Conservation (phyloP, 2,113 vertebrate species). For the Menura novaehollandiae region DNA sequence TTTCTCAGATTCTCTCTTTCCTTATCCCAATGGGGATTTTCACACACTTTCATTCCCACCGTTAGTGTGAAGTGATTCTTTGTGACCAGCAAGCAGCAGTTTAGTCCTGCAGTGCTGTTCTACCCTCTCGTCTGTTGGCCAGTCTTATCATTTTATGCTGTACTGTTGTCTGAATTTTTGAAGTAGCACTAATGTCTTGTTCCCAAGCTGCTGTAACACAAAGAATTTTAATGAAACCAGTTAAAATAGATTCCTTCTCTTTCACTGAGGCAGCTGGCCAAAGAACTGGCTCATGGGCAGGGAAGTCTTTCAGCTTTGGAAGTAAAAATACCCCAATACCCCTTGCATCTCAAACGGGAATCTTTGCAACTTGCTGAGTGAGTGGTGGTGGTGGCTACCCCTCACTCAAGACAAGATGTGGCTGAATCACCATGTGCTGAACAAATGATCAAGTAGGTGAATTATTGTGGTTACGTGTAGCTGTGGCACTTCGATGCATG, state of each 20-base stretch:
- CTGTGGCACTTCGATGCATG: not conserved
- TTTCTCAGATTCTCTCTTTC: conserved; percentile 17
- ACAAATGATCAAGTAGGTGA: not conserved
- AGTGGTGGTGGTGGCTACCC: not conserved
- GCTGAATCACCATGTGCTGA: not conserved
- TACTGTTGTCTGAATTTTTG: conserved; percentile 11
- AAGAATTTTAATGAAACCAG: conserved; percentile 15
- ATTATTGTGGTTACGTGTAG: rapidly evolving
- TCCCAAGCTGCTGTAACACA: not conserved
- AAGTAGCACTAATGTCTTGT: not conserved
- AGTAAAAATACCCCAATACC: not conserved
- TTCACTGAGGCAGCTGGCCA: not conserved
- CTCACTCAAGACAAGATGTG: rapidly evolving
- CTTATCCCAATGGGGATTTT: conserved; percentile 7
- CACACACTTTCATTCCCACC: not conserved
- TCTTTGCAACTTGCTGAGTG: not conserved
- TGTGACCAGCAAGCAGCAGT: not conserved
- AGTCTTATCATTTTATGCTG: not conserved
- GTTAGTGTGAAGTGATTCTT: not conserved
- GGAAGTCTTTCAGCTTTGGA: not conserved
- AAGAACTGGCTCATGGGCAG: not conserved
- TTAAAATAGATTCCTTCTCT: not conserved
- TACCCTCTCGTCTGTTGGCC: not conserved
- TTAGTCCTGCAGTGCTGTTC: not conserved
- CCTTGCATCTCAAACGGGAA: not conserved